A percentile compares a stretch with the other conserved stretches of the same genome.
Conservation (phyloP, 2,113 vertebrate species). For the Dendropsophus ebraccatus region DNA sequence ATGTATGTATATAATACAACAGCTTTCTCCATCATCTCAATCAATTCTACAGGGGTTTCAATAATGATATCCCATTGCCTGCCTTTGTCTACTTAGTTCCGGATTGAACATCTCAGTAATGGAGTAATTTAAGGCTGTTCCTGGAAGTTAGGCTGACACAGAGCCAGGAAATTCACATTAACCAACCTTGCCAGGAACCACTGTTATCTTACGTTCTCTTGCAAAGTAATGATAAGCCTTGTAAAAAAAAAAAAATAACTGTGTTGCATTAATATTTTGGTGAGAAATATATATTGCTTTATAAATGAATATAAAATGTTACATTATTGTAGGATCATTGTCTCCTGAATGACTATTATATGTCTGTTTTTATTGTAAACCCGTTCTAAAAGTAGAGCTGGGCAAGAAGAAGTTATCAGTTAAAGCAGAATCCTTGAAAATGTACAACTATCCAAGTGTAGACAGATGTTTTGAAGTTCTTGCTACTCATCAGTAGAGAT, state of each 20-base stretch:
- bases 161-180: constrained; percentile 54
- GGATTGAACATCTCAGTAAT: constrained; percentile 55
- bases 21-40: constrained; percentile 51
- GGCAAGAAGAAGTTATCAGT: not conserved
- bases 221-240: constrained; percentile 22
- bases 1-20: constrained; percentile 52
- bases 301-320: not conserved
- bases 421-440: too few relatives aligned
- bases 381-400: not conserved
- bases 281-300: not conserved
- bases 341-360: too few relatives aligned
- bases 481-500: too few relatives aligned
- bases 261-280: not conserved
- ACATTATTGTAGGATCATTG: not conserved
- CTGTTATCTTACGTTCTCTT: constrained; percentile 31
- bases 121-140: constrained; percentile 57
- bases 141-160: constrained; percentile 53
- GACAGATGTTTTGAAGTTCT: too few relatives aligned
- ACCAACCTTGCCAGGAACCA: constrained; percentile 42
- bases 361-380: not conserved
- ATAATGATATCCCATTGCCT: constrained; percentile 56
- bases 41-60: constrained; percentile 55
- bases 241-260: not conserved
- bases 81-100: constrained; percentile 56
- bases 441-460: too few relatives aligned